Conservation (phyloP, 2,113 vertebrate genomes). For the Crotalus helleri region DNA sequence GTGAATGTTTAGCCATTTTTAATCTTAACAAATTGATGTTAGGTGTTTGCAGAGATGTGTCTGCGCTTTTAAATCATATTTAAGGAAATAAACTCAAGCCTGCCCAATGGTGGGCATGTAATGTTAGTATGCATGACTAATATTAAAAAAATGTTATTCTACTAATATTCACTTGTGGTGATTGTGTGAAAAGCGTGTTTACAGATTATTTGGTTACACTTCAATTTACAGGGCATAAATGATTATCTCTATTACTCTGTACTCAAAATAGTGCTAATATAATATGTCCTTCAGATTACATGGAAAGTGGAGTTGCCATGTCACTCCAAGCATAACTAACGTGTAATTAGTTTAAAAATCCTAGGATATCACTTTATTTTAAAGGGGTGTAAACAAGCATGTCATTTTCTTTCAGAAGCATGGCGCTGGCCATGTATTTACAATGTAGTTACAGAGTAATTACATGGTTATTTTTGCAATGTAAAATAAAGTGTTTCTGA, state of each 20-base stretch:
- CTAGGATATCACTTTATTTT: conserved; percentile 67
- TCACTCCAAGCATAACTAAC: conserved; percentile 69
- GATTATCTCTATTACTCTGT: conserved; percentile 77
- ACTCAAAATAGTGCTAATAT: conserved; percentile 65
- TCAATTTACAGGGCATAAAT: conserved; percentile 81
- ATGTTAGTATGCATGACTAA: conserved; percentile 98
- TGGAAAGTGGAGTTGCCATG: conserved; percentile 73
- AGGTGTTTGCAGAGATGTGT: conserved; percentile 83
- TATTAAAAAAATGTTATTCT: conserved; percentile 88
- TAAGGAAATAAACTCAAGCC: conserved; percentile 74
- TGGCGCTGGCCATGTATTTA: conserved; percentile 73
- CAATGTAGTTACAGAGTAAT: conserved; percentile 78
- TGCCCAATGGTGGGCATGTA: conserved; percentile 77
- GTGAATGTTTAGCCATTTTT: conserved; percentile 94
- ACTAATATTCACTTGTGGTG: conserved; percentile 92
- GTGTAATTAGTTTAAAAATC: conserved; percentile 66
- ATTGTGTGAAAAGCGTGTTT: conserved; percentile 95
- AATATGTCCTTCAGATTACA: conserved; percentile 63
- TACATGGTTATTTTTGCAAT: conserved; percentile 84
- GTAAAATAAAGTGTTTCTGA: conserved; percentile 83
- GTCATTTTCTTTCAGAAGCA: conserved; percentile 69
- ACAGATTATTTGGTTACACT: conserved; percentile 87
- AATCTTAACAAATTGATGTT: conserved; percentile 93
- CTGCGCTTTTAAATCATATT: conserved; percentile 82
- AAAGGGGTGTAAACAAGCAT: conserved; percentile 61